Conservation (phyloP, 2,113 vertebrate species). For the Pogonocichla stellata region DNA sequence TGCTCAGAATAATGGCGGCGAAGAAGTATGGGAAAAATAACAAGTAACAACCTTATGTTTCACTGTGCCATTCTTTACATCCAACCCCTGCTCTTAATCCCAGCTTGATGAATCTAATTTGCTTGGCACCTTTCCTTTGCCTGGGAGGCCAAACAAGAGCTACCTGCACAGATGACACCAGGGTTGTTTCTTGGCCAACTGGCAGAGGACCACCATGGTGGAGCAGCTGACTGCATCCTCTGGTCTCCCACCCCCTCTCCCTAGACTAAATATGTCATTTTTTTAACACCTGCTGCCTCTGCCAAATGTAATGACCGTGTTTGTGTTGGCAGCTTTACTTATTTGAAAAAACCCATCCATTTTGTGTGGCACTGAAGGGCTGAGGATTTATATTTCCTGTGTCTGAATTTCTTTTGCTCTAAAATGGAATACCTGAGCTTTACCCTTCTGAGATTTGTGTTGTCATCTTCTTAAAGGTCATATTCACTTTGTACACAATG, state of each 20-base stretch:
- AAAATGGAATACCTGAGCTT: background rate
- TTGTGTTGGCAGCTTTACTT: constrained; percentile 44
- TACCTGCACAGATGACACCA: constrained; percentile 76
- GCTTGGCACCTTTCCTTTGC: constrained; percentile 67
- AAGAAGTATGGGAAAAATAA: constrained; percentile 19
- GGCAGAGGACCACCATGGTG: constrained; percentile 60
- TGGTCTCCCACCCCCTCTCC: constrained; percentile 66
- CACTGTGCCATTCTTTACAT: constrained; percentile 30
- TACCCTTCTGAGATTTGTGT: background rate
- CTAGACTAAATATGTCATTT: constrained; percentile 64
- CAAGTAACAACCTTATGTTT: constrained; percentile 54
- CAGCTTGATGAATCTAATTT: constrained; percentile 58
- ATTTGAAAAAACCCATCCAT: background rate
- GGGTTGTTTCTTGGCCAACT: constrained; percentile 67
- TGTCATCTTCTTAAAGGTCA: background rate
- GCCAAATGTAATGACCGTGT: constrained; percentile 50
- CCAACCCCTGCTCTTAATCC: constrained; percentile 43
- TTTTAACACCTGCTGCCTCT: constrained; percentile 71
- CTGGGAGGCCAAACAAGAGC: constrained; percentile 68
- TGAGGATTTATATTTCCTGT: background rate
- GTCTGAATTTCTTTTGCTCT: background rate
- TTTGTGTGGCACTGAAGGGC: background rate
- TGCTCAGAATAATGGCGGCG: background rate
- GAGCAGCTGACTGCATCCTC: constrained; percentile 69
- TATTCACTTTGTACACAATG: background rate